Base-by-base conservation (phyloP, 2,113 vertebrate genomes). In the Fregetta grallaria region DNA sequence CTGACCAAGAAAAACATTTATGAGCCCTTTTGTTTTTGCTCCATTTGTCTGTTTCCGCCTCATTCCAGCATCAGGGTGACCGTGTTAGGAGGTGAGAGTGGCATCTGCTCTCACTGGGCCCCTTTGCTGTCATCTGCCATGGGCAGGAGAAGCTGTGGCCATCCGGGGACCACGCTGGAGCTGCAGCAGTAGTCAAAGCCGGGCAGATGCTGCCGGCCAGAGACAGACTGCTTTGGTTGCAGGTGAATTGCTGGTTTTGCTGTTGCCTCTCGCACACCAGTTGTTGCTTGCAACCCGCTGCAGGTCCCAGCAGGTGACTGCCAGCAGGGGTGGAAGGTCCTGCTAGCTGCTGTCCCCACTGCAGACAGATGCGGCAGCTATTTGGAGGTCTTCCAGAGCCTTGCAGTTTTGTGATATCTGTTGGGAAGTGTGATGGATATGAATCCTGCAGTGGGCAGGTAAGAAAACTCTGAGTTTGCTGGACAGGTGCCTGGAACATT, bases 401-500 rank as follows among this genome's bases (percentile, higher is more conserved):
- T n/a, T 23, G n/a, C 67, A 17, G 34, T 2, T 86, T 23, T 10
- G 34, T 52, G 8, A 0, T 22, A 45, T 32, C 71, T 23, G 50
- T 2, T 67, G 68, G 72, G 89, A 22, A 63, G 56, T 1, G 10
- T 9, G 55, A 49, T 29, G 84, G 73, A 7, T 27, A 2, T 1
- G 3, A 29, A 20, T 13, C 75, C 75, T 55, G 62, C 84, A 68
- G 76, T 25, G 55, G 82, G 92, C 90, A 97, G 95, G 92, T 96
- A 93, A 81, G 78, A 70, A 68, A 77, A 36, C n/a, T 70, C 52
- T 23, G 79, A 38, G 65, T 45, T 62, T 70, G 81, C 76, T 96
- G 94, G 95, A 82, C 76, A 95, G 82, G 88, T 88, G 95, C 94
- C 96, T 96, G 90, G 94, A 96, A 86, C 88, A 88, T 58, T 13